phyloP scores from a whole-genome alignment of 2,888 invertebrate species.

The Lypha dubia region DNA sequence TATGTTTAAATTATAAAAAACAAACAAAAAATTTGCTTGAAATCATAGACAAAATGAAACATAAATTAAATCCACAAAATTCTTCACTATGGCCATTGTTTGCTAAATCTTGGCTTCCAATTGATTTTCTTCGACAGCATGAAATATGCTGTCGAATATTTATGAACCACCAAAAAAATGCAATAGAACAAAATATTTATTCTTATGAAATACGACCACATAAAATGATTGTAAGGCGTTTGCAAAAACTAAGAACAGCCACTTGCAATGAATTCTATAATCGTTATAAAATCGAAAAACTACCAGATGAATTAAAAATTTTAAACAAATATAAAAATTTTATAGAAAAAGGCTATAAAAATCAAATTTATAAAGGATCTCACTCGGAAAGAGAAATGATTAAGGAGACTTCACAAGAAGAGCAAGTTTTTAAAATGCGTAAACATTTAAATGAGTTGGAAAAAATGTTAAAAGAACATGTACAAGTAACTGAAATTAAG shows the following conservation, averaged over 20 bases:
- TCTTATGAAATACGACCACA: slow-evolving; percentile 84
- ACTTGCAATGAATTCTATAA: slow-evolving; percentile 86
- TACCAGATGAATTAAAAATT: slow-evolving; percentile 84
- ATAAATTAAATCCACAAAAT: slow-evolving; percentile 62
- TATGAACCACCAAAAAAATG: slow-evolving; percentile 87
- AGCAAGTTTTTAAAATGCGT: slow-evolving; percentile 84
- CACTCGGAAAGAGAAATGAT: slow-evolving; percentile 85
- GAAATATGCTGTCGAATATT: slow-evolving; percentile 87
- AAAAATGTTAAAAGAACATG: slow-evolving; percentile 72
- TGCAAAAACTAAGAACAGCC: slow-evolving; percentile 84
- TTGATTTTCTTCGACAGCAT: slow-evolving; percentile 87
- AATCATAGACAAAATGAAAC: slow-evolving; percentile 74
- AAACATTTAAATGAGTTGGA: slow-evolving; percentile 84
- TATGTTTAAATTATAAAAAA: slow-evolving; percentile 85
- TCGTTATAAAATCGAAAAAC: slow-evolving; percentile 85
- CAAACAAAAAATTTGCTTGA: slow-evolving; percentile 73
- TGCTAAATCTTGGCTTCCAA: slow-evolving; percentile 85
- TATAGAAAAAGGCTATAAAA: slow-evolving; percentile 84
- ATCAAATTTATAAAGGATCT: slow-evolving; percentile 85
- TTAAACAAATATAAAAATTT: slow-evolving; percentile 84
- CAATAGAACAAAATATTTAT: slow-evolving; percentile 87
- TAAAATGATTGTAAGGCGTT: slow-evolving; percentile 73
- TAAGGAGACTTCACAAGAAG: slow-evolving; percentile 83
- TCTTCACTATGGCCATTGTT: slow-evolving; percentile 85
- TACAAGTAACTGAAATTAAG: slow-evolving; percentile 30